Conservation (phyloP, 2,797 vertebrate genomes). For the Calcarius lapponicus region DNA sequence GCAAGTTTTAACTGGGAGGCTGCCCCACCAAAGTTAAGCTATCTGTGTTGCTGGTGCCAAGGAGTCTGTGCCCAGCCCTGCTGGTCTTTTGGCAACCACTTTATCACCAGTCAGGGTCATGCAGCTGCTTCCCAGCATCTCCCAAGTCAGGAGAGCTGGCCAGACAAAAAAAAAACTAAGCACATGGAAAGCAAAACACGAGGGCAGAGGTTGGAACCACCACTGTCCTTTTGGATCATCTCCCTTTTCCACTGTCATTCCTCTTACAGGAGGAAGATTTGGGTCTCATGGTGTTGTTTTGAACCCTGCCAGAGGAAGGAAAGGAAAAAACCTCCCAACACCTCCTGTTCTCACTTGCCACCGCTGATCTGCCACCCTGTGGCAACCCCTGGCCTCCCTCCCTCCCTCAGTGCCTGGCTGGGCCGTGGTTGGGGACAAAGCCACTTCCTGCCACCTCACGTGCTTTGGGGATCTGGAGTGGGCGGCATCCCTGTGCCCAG, state of each 20-base stretch:
- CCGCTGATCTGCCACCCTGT: accelerated
- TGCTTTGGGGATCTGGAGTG: background rate
- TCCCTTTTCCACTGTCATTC: background rate
- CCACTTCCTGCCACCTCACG: background rate
- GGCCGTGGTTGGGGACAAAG: background rate
- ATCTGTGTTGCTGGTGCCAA: background rate
- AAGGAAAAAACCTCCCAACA: background rate
- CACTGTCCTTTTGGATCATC: accelerated
- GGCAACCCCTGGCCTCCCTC: background rate
- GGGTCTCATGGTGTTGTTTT: background rate
- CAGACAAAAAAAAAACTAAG: background rate
- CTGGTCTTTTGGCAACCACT: background rate
- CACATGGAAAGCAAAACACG: background rate
- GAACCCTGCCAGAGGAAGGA: background rate
- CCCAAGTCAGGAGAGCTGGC: background rate
- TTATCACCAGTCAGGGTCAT: background rate
- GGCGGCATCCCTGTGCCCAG: accelerated
- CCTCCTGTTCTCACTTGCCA: background rate
- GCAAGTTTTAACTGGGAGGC: background rate
- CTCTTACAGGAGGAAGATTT: background rate
- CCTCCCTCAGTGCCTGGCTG: background rate
- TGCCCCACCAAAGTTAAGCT: background rate
- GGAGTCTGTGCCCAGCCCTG: background rate
- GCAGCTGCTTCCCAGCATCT: background rate
- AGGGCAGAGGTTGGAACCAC: background rate